Conservation (phyloP, 2,888 invertebrate species). For the Gisinianus flammeolus region DNA sequence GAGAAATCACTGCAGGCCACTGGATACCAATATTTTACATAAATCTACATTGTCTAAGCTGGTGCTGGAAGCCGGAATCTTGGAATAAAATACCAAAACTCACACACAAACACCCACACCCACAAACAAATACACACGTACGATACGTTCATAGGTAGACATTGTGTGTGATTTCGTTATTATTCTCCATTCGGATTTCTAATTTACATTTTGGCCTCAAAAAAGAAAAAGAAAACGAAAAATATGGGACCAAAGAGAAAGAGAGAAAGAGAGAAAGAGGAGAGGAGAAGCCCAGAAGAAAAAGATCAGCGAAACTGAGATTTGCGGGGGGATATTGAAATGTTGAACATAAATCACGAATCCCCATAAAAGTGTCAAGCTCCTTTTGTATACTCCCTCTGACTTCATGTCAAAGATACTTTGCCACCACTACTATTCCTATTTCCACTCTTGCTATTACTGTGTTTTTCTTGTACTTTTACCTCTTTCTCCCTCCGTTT, state of each 20-base stretch:
- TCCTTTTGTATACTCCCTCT: slow-evolving; percentile 36
- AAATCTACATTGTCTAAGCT: slow-evolving; percentile 17
- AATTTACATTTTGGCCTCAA: slow-evolving; percentile 31
- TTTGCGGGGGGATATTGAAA: slow-evolving; percentile 39
- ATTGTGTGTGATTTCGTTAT: no score
- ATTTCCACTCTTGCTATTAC: no score
- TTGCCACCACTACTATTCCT: no score
- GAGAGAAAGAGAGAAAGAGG: not conserved
- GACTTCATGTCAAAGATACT: slow-evolving; percentile 34
- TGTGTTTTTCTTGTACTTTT: slow-evolving; percentile 20
- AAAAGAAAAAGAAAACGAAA: not conserved
- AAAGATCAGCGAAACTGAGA: slow-evolving; percentile 27
- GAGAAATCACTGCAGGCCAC: not conserved
- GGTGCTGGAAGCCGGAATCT: no score
- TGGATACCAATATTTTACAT: slow-evolving; percentile 8
- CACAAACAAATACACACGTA: not conserved
- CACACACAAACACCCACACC: no score
- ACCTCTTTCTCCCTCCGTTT: not conserved
- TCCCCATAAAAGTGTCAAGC: slow-evolving; percentile 42
- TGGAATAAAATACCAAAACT: no score
- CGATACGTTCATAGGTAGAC: no score
- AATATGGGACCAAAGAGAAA: not conserved
- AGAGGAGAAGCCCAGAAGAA: slow-evolving; percentile 3
- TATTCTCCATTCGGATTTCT: no score
- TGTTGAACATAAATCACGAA: slow-evolving; percentile 36